Conservation (phyloP, 2,797 vertebrate species). For the Mus caroli region DNA sequence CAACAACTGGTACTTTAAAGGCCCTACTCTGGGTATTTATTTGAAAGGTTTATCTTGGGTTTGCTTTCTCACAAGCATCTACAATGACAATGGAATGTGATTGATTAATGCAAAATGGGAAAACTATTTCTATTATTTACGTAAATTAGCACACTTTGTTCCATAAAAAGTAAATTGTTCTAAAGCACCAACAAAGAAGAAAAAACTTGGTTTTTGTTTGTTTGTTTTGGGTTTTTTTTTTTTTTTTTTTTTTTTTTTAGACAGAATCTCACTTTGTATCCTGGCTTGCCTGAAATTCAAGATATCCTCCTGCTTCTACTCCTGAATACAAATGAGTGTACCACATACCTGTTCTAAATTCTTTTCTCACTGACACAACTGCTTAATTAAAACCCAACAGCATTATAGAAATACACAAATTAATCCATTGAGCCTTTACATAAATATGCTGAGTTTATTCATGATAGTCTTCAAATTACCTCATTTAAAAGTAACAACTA, state of each 20-base stretch:
- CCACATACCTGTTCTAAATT: neutral
- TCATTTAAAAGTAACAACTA: conserved; percentile 34
- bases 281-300: neutral
- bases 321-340: neutral
- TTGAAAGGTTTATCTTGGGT: neutral
- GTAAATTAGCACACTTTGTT: conserved; percentile 8
- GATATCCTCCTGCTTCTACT: neutral
- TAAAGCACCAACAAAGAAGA: neutral
- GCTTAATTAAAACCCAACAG: conserved; percentile 51
- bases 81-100: neutral
- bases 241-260: too few species aligned
- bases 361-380: neutral
- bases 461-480: conserved; percentile 43
- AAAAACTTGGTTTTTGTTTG: neutral
- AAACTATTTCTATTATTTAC: conserved; percentile 25
- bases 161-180: neutral
- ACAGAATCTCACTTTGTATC: neutral
- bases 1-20: neutral
- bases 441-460: conserved; percentile 60
- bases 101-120: conserved; percentile 33
- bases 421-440: neutral
- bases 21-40: neutral
- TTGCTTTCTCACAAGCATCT: neutral
- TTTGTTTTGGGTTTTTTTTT: too few species aligned
- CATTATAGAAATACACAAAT: conserved; percentile 6